A percentile compares a stretch with the other conserved stretches of the same genome.
Conservation (phyloP, 2,888 invertebrate genomes). For the Boloria selene region DNA sequence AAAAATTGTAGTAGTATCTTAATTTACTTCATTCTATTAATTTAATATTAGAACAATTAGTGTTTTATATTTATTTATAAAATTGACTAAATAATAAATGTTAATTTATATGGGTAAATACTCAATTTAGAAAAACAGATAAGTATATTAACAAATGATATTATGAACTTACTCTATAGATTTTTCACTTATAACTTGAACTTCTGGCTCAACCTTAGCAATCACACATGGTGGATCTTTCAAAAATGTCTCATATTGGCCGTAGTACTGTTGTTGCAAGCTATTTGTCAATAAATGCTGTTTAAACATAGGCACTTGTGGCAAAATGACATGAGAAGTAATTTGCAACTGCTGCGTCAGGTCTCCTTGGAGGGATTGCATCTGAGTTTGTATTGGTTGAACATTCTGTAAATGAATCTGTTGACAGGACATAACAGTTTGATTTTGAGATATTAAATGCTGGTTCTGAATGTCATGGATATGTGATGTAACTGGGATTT, state of each 20-base stretch:
- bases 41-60: no score
- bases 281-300: constrained; percentile 65
- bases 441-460: constrained; percentile 59
- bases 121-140: neutral
- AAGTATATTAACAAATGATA: neutral
- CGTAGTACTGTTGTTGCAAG: constrained; percentile 60
- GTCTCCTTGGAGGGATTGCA: constrained; percentile 56
- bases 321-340: constrained; percentile 66
- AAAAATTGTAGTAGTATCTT: constrained; percentile 37
- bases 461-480: constrained; percentile 56
- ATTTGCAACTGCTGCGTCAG: constrained; percentile 63
- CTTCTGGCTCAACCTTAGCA: constrained; percentile 58
- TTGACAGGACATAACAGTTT: constrained; percentile 69
- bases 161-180: constrained; percentile 56
- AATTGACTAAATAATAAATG: neutral
- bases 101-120: neutral
- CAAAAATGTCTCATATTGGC: constrained; percentile 59
- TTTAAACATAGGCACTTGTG: constrained; percentile 59
- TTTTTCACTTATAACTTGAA: constrained; percentile 49
- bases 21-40: no score
- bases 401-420: constrained; percentile 61
- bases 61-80: neutral
- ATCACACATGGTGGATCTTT: constrained; percentile 59
- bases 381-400: constrained; percentile 42
- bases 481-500: constrained; percentile 57